Base-by-base conservation (phyloP, 2,888 invertebrate species). In the Oegoconia quadripuncta region DNA sequence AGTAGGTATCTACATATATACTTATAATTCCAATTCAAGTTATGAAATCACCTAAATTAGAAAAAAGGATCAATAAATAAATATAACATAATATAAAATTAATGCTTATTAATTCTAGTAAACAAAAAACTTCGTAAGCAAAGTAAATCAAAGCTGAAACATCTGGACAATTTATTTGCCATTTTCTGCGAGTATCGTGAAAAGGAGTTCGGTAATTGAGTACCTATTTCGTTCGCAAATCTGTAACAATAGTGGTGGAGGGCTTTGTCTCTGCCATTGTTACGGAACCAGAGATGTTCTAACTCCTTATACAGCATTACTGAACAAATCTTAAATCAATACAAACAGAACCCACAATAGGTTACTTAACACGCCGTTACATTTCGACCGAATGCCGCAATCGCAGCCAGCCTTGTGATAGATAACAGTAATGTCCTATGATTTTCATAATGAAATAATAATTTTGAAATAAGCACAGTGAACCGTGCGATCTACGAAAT, bases 231-330 rank as follows among this genome's bases (percentile, higher is more conserved):
- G 29, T 29, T 34, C 23, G n/a, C 13, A 40, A 37, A 40, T 39
- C 37, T 13, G 5, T 32, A 40, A 43, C 43, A 43, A 43, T 43
- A 28, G 25, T 32, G 46, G 43, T 32, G 34, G 37, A n/a, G 45
- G 52, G 44, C 48, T 54, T 59, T 57, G 54, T 60, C 52, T 52
- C 26, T 38, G 35, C 36, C 46, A 52, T 50, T 51, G 44, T 55
- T 50, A 37, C 36, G 22, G 16, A 12, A 27, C 14, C 27, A 12
- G 2, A 2, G 22, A 22, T 22, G 22, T 22, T 22, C 22, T n/a
- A n/a, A n/a, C n/a, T n/a, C n/a, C n/a, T n/a, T n/a, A n/a, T n/a
- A 25, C 26, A 36, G 26, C 32, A 32, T 34, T 35, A 38, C 42
- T 28, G 35, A 41, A 35, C 39, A 37, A 56, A 55, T 52, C 48